These are phyloP conservation scores for Drosophila santomea DNA, from an alignment of 1,140 invertebrate species.

Conservation along the genomic window DNA sequence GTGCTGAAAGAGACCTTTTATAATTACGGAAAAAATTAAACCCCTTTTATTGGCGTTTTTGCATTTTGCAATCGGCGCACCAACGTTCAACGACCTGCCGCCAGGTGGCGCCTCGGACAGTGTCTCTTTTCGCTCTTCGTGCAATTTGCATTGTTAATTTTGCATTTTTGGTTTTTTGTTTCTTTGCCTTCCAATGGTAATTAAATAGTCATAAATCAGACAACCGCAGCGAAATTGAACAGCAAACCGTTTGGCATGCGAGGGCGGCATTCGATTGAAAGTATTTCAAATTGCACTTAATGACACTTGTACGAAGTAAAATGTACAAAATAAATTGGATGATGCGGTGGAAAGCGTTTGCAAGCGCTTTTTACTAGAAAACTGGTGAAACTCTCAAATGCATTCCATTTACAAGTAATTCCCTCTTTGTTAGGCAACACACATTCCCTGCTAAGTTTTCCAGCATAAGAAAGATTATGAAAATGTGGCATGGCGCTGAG, in stretches of 20 bases:
- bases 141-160: constrained; percentile 75
- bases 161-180: constrained; percentile 29
- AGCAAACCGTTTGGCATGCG: constrained; percentile 36
- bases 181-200: constrained; percentile 23
- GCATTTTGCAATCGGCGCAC: constrained; percentile 4
- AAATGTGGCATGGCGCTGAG: constrained; percentile 17
- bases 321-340: constrained; percentile 8
- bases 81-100: constrained; percentile 42
- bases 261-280: constrained; percentile 42
- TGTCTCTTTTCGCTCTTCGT: background rate
- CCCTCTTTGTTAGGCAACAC: background rate
- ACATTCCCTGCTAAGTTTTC: background rate
- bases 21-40: constrained; percentile 47
- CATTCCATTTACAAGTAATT: too few relatives aligned
- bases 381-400: background rate
- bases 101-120: constrained; percentile 19
- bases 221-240: constrained; percentile 11
- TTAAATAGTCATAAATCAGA: constrained; percentile 50
- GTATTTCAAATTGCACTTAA: constrained; percentile 31
- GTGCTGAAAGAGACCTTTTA: constrained; percentile 13
- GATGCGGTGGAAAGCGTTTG: constrained; percentile 10
- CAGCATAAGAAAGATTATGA: constrained; percentile 5
- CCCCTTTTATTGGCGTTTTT: constrained; percentile 14
- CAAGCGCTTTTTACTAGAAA: background rate
- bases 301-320: constrained; percentile 30